Percentiles rank a stretch among this genome's conserved stretches.
These are phyloP conservation scores for Pseudomyrmex flavicornis DNA, from an alignment of 1,140 invertebrate genomes.

Conservation along the genomic window DNA sequence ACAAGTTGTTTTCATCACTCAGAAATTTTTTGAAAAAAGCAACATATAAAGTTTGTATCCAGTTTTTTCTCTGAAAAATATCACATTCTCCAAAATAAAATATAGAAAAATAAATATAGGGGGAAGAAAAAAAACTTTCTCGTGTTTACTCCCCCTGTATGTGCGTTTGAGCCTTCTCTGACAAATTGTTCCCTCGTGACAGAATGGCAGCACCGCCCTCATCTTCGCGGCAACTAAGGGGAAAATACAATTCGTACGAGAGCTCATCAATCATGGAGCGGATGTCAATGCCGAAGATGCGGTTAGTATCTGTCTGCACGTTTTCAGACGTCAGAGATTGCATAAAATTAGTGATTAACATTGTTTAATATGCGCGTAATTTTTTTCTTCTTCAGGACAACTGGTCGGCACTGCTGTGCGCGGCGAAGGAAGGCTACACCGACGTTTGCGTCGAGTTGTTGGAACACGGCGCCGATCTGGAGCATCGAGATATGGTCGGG, in stretches of 20 bases:
- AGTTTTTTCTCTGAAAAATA: too few species aligned
- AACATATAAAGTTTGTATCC: too few species aligned
- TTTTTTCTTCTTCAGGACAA: constrained; percentile 88
- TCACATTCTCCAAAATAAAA: too few species aligned
- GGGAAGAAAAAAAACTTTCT: background rate
- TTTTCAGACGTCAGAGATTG: background rate
- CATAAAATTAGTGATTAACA: constrained; percentile 3
- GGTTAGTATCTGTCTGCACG: constrained; percentile 82
- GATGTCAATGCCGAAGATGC: constrained; percentile 96
- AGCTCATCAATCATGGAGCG: constrained; percentile 93
- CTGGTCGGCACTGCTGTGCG: constrained; percentile 96
- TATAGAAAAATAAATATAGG: too few species aligned
- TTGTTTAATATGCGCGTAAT: background rate
- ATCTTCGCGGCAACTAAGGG: constrained; percentile 95
- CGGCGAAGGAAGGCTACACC: constrained; percentile 94
- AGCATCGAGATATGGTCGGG: constrained; percentile 96
- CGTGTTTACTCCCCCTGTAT: background rate
- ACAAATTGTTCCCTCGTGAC: constrained; percentile 49
- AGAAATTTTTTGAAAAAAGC: too few species aligned
- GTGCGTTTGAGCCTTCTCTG: background rate
- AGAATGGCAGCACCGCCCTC: constrained; percentile 96
- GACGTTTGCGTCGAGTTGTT: constrained; percentile 93
- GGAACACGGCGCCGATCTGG: constrained; percentile 94
- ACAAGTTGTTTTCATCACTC: too few species aligned
- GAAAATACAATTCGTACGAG: constrained; percentile 91